phyloP scores from a whole-genome alignment of 92 coral and sea anemone species.

The Actinernus sp. region DNA sequence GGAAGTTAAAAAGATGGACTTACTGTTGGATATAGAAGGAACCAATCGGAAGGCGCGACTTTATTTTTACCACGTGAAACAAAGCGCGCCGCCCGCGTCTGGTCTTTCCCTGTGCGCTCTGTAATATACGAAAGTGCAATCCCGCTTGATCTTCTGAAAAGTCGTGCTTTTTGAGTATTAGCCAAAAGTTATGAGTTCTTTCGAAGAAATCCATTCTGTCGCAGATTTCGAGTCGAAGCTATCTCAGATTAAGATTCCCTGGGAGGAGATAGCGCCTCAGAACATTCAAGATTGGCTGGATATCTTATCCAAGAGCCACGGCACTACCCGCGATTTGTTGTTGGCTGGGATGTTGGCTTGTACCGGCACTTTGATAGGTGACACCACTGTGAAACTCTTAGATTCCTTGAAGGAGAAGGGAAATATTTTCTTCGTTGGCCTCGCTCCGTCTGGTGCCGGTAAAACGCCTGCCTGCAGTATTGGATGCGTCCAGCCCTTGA shows the following conservation, averaged over 20 bases:
- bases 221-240: background rate
- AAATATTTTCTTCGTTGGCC: slow-evolving; percentile 38
- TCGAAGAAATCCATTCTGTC: background rate
- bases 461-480: slow-evolving; percentile 55
- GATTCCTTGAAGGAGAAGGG: slow-evolving; percentile 27
- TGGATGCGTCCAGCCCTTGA: slow-evolving; percentile 31
- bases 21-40: too few species aligned
- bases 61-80: too few species aligned
- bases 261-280: background rate
- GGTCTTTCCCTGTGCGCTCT: too few species aligned
- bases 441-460: slow-evolving; percentile 68
- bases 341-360: background rate
- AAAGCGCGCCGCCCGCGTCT: too few species aligned
- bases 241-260: background rate
- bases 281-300: background rate
- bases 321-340: background rate
- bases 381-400: slow-evolving; percentile 39
- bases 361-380: background rate
- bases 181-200: too few species aligned
- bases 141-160: too few species aligned
- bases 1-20: too few species aligned
- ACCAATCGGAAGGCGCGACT: too few species aligned
- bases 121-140: too few species aligned
- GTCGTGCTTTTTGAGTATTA: too few species aligned
- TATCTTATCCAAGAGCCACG: background rate